Evolutionary conservation across 2,797 vertebrate species (phyloP).

Genomic region (Rhadinocentrus ornatus): DNA sequence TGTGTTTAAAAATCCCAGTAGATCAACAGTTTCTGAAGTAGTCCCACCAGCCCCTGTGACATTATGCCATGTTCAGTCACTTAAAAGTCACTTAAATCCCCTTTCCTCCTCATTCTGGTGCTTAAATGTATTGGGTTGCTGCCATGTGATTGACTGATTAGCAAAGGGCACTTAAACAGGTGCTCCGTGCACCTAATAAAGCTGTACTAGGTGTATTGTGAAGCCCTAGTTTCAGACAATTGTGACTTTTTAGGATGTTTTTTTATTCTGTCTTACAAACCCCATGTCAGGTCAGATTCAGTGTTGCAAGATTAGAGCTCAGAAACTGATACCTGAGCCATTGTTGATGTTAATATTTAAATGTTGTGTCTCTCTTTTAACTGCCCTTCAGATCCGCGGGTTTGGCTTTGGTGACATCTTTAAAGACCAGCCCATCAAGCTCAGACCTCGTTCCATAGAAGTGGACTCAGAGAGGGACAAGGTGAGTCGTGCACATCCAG

Average conservation of each 20-base stretch:
- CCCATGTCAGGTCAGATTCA: background rate
- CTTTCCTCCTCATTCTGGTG: too few species aligned
- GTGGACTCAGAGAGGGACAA: constrained; percentile 90
- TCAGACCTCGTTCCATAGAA: constrained; percentile 94
- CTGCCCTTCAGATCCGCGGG: constrained; percentile 76
- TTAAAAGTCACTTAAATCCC: too few species aligned
- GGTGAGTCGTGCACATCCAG: constrained; percentile 57
- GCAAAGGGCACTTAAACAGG: background rate
- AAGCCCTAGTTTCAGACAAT: background rate
- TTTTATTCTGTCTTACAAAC: background rate
- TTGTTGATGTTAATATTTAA: background rate
- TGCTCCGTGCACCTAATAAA: background rate
- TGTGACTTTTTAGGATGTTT: background rate
- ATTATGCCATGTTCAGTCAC: too few species aligned
- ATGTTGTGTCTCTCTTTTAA: background rate
- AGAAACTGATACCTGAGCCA: background rate
- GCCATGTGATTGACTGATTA: background rate
- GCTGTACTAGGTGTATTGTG: background rate
- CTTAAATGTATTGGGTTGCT: too few species aligned
- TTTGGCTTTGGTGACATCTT: constrained; percentile 98
- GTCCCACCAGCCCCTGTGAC: too few species aligned
- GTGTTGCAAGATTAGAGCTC: background rate
- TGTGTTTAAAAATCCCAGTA: too few species aligned
- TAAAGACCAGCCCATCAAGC: constrained; percentile 95
- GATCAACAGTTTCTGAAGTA: too few species aligned